Percentiles rank a stretch among this genome's conserved stretches.
Evolutionary conservation across 2,113 vertebrate species (phyloP).

Genomic region (Danio rerio): GRCz12tu NC_133183.1:31220501-31221000

Average conservation of each 20-base stretch:
- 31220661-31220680: conserved; percentile 50
- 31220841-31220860: conserved; percentile 6
- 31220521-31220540: conserved; percentile 28
- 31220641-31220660: conserved; percentile 9
- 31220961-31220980: conserved; percentile 35
- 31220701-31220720: conserved; percentile 10
- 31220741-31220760: conserved; percentile 48
- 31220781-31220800: conserved; percentile 35
- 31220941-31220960: neutral
- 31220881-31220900: neutral
- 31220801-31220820: conserved; percentile 31
- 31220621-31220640: conserved; percentile 12
- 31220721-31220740: conserved; percentile 29
- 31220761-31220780: conserved; percentile 34
- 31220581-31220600: neutral
- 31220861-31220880: conserved; percentile 46
- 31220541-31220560: conserved; percentile 41
- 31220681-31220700: conserved; percentile 52
- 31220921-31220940: conserved; percentile 22
- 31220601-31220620: conserved; percentile 28
- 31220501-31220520: neutral
- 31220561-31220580: neutral
- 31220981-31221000: conserved; percentile 31
- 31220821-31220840: conserved; percentile 30
- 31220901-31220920: conserved; percentile 39